These are phyloP conservation scores for Loxodonta africana DNA, from an alignment of 2,113 vertebrate genomes.

Conservation along the genomic window DNA sequence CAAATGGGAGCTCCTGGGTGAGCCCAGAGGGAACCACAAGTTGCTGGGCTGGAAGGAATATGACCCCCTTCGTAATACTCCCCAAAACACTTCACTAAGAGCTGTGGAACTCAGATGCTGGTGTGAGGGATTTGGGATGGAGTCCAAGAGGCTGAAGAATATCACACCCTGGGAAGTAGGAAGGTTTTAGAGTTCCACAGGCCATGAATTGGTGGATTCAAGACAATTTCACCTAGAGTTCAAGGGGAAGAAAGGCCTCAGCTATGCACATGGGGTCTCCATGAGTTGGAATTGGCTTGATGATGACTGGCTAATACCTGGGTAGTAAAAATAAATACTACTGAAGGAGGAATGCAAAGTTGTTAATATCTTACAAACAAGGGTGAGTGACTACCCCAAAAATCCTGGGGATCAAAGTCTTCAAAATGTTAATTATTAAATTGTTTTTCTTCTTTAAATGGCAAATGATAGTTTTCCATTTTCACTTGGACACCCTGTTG, in stretches of 20 bases:
- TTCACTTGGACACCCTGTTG: neutral
- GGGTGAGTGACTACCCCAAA: neutral
- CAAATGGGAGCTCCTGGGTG: neutral
- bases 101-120: neutral
- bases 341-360: neutral
- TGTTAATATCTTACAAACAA: neutral
- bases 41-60: neutral
- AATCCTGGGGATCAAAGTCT: neutral
- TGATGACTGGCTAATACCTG: neutral
- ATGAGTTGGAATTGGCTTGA: neutral
- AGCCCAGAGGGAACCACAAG: neutral
- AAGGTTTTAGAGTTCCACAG: neutral
- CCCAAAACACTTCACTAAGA: neutral
- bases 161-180: neutral
- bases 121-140: neutral
- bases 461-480: neutral
- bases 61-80: neutral
- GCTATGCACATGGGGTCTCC: neutral
- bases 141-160: neutral
- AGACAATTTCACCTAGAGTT: neutral
- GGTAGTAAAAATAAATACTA: neutral
- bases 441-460: neutral
- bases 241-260: neutral
- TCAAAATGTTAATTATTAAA: neutral
- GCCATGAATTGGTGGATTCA: neutral